Base-by-base conservation (phyloP, 2,113 vertebrate species). In the Natator depressus region DNA sequence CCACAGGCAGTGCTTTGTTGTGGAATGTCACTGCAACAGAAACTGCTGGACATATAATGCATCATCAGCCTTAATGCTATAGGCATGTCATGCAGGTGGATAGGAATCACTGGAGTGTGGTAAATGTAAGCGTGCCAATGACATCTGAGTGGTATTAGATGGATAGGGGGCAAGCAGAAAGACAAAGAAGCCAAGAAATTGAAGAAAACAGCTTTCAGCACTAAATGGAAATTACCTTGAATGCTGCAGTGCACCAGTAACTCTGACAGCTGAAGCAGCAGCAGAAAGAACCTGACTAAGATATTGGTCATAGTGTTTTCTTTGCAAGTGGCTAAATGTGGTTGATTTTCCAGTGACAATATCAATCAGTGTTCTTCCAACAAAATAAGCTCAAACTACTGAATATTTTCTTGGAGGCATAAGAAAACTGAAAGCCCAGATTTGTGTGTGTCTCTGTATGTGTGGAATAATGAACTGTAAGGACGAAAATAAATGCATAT, bases 221-320 rank as follows among this genome's bases (percentile, higher is more conserved):
- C 38, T 93, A 97, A 98, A 98, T 98, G 98, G 98, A 98, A 98
- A 98, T 98, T 98, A 98, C 97, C 93, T 97, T 97, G 97, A 97
- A 55, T 97, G 96, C 97, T 98, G 98, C 97, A 98, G 95, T 98
- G 98, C 98, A 98, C 97, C 98, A 98, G 95, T 98, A 96, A 96
- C 95, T 98, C 97, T 98, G 98, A 98, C 97, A 98, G 97, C 98
- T 98, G 87, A 97, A 98, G 94, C 93, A 82, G 97, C 81, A 97
- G 94, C 92, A 89, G 90, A 96, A 95, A 96, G 91, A 97, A 98
- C 94, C 91, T 97, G 97, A 97, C 88, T 96, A 97, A 98, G 90
- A 96, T 97, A 97, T 87, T 89, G 96, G 96, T 92, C 80, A 22
- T 31, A 94, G 89, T 84, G 90, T 95, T 97, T 96, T 87, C 85